phyloP scores from a whole-genome alignment of 2,888 invertebrate species.

The Drosophila lacicola region DNA sequence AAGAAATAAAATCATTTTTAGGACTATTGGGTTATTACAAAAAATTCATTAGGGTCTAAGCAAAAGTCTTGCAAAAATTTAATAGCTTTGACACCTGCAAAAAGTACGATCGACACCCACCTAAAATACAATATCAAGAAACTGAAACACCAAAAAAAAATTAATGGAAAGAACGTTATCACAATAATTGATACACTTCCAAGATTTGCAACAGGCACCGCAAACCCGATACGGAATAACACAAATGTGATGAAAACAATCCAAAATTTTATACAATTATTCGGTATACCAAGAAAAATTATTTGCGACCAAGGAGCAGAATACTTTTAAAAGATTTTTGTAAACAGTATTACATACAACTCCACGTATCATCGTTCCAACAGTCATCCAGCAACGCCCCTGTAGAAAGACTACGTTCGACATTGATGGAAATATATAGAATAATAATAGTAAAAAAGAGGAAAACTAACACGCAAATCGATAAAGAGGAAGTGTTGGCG shows the following conservation, averaged over 20 bases:
- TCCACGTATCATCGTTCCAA: slow-evolving; percentile 7
- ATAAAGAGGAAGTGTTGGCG: neutral
- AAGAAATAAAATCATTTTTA: too few relatives aligned
- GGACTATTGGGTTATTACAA: too few relatives aligned
- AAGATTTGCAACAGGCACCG: neutral
- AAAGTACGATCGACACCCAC: too few relatives aligned
- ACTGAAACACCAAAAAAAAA: neutral
- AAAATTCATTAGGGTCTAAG: too few relatives aligned
- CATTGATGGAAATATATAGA: neutral
- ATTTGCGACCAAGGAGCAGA: neutral
- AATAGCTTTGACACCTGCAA: too few relatives aligned
- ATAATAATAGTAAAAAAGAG: neutral
- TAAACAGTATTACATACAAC: neutral
- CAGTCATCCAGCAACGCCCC: slow-evolving; percentile 6
- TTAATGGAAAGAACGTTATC: neutral
- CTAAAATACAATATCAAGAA: too few relatives aligned
- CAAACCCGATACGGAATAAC: neutral
- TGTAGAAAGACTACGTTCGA: slow-evolving; percentile 6
- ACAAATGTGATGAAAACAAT: neutral
- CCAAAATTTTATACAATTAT: neutral
- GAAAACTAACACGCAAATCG: neutral
- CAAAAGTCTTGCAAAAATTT: too few relatives aligned
- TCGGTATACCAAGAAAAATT: neutral
- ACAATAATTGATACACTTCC: slow-evolving; percentile 4
- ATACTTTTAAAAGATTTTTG: neutral